Evolutionary conservation across 2,888 invertebrate species (phyloP).

Genomic region (Eupithecia centaureata): DNA sequence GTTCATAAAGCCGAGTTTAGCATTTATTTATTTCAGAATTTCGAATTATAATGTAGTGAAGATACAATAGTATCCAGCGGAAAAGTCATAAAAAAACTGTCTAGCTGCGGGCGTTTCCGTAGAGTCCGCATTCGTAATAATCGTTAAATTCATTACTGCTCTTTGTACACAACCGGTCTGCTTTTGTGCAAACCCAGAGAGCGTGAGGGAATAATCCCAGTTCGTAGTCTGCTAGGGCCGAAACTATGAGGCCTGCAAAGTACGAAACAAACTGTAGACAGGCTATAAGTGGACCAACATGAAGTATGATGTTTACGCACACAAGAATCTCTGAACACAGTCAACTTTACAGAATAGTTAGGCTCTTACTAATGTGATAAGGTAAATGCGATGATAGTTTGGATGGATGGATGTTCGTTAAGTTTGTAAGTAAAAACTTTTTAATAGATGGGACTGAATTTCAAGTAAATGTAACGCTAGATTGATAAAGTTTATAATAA

Average conservation of each 20-base stretch:
- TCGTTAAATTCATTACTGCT: conserved; percentile 58
- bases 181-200: conserved; percentile 29
- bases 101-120: conserved; percentile 47
- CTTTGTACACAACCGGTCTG: conserved; percentile 43
- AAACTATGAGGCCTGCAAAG: background rate
- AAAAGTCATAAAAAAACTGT: conserved; percentile 8
- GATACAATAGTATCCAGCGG: background rate
- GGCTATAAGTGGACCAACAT: background rate
- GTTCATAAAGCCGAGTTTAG: background rate
- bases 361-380: background rate
- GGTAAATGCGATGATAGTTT: no score
- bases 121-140: conserved; percentile 53
- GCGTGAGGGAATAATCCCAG: conserved; percentile 30
- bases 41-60: background rate
- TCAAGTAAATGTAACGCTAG: no score
- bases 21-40: background rate
- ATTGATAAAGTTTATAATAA: no score
- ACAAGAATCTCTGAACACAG: background rate
- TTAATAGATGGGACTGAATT: no score
- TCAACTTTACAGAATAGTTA: background rate
- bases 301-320: background rate
- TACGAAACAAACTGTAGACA: background rate
- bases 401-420: no score
- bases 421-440: no score
- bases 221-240: conserved; percentile 14